Conservation (phyloP, 2,113 vertebrate genomes). For the Phalacrocorax brasilianus region DNA sequence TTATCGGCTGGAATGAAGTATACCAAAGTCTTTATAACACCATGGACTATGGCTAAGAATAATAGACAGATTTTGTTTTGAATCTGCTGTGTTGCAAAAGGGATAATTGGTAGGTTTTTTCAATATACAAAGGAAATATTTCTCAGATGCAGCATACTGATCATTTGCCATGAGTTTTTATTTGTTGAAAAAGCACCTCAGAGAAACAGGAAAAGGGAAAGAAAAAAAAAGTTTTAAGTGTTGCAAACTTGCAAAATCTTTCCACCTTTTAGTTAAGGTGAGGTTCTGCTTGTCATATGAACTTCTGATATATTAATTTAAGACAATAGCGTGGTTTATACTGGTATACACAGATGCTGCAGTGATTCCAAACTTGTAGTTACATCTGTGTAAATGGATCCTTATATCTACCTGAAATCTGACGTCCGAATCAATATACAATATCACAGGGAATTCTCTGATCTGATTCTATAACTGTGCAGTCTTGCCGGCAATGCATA, state of each 20-base stretch:
- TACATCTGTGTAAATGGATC: background rate
- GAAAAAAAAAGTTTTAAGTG: background rate
- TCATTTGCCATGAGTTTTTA: background rate
- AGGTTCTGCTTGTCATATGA: background rate
- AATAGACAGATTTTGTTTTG: background rate
- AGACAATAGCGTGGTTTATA: background rate
- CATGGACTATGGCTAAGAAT: background rate
- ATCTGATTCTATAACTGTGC: background rate
- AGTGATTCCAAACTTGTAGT: background rate
- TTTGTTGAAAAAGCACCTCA: background rate
- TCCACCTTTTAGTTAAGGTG: background rate
- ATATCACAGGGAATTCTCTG: background rate
- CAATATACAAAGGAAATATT: background rate
- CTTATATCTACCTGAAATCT: background rate
- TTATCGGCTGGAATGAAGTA: background rate
- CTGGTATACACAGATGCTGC: background rate
- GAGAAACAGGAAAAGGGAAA: background rate
- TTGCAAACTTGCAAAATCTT: background rate
- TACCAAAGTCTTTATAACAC: background rate
- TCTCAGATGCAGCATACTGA: background rate
- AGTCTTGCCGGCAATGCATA: background rate
- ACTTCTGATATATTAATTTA: background rate
- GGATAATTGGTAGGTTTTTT: background rate
- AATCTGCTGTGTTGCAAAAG: background rate
- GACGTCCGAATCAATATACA: background rate